Evolutionary conservation across 2,113 vertebrate genomes (phyloP), one percentile per base, ranked within the genome.

Genomic region (Pseudorasbora parva): DNA sequence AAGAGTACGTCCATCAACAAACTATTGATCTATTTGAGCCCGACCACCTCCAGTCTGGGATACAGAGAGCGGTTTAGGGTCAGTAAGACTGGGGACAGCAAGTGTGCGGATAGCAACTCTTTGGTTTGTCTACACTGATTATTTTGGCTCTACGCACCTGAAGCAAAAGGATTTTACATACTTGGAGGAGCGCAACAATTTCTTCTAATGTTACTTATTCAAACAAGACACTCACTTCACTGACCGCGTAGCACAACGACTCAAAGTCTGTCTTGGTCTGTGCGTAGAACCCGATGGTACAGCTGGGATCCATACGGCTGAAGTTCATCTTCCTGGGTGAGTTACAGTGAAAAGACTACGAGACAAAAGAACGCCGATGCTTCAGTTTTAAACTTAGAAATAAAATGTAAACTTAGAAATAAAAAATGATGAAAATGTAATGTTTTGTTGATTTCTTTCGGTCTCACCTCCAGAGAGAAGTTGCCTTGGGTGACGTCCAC

Each of bases 311-410:
- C 96, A 97, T 96, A 78, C 96, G 95, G 76, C 83, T 87, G 64
- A 98, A 96, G 88, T 95, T 93, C 94, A 97, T 96, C 91, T 97
- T 98, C 86, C 96, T 95, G 2, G 97, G 97, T 5, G 95, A 93
- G 86, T 93, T 95, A 89, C 97, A 98, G 88, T 97, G 97, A 91
- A 96, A 97, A 0, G 96, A 96, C 97, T 97, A 69, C 0, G 1
- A 57, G 47, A 49, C 30, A 30, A 41, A 64, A 21, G 30, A 49
- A 8, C 62, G 59, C 23, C 14, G 47, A 25, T 4, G 4, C 2
- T 27, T 78, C 56, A 60, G n/a, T 60, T 78, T 60, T 78, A 12
- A 8, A 47, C 14, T 27, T 11, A n/a, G n/a, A n/a, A n/a, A n/a
- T n/a, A n/a, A n/a, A n/a, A n/a, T 37, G 37, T 37, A 25, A 47